Evolutionary conservation across 2,888 invertebrate genomes (phyloP).

Genomic region (Escarpia spicata): DNA sequence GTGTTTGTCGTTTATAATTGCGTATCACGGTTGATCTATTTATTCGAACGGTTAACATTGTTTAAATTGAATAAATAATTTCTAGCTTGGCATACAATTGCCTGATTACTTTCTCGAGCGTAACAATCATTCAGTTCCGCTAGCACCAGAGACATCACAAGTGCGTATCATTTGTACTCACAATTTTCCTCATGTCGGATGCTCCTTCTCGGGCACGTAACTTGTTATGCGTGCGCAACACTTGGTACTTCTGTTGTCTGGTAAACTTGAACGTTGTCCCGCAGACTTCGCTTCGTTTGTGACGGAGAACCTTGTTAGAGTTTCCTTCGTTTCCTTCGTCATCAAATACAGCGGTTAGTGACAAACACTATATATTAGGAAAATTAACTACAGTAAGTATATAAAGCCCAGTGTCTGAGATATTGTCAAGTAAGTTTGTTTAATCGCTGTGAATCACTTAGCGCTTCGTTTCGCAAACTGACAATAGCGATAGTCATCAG

Average conservation of each 20-base stretch:
- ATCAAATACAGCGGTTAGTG: too few relatives aligned
- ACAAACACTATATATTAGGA: too few relatives aligned
- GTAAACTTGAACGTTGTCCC: not conserved
- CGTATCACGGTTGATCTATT: too few relatives aligned
- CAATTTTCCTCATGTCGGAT: slow-evolving; percentile 25
- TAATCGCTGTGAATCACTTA: too few relatives aligned
- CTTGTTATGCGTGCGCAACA: slow-evolving; percentile 23
- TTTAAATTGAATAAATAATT: not conserved
- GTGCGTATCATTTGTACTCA: not conserved
- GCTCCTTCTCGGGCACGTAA: slow-evolving; percentile 20
- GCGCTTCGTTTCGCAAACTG: too few relatives aligned
- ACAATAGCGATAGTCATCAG: too few relatives aligned
- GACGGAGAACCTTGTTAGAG: not conserved
- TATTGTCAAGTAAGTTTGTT: too few relatives aligned
- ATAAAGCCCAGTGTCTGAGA: too few relatives aligned
- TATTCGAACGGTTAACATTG: not conserved
- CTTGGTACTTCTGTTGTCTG: not conserved
- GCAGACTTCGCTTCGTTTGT: not conserved
- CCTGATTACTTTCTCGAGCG: not conserved
- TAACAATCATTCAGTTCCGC: not conserved
- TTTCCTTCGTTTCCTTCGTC: too few relatives aligned
- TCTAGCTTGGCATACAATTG: not conserved
- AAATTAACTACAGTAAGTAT: too few relatives aligned
- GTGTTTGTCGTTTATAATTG: too few relatives aligned
- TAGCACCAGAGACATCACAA: not conserved